Base-by-base conservation (phyloP, 2,113 vertebrate species). In the Acanthochromis polyacanthus region DNA sequence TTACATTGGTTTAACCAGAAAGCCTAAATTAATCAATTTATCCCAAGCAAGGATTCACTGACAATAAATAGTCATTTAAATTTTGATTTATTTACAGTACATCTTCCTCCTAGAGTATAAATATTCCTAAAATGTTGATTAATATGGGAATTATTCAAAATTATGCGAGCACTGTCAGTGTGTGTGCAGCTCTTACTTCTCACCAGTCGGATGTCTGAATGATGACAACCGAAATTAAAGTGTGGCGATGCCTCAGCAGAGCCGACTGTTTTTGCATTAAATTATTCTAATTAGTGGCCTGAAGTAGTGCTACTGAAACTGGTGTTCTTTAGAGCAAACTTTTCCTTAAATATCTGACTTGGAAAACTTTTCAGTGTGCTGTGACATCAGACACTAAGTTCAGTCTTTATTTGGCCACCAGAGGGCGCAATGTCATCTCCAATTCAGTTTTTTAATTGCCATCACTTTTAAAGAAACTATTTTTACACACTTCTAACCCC, bases 391-490 rank as follows among this genome's bases (percentile, higher is more conserved):
- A 46, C 19, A n/a, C 17, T n/a, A 10, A 19, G 48, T 7, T 17
- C 63, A 7, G 7, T 0, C 12, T 61, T 63, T 28, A 46, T n/a
- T 52, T 64, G 61, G 65, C 78, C 80, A 82, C 69, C 7, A 15
- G 62, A 74, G 71, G 69, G 71, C 16, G 1, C 19, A 28, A 69
- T 38, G 9, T 10, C 43, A 46, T 12, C 23, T 25, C 32, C 25
- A 60, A 50, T 43, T 36, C 7, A 51, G 19, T 19, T 45, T 10
- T 55, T 57, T 12, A 57, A 43, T 11, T 51, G 14, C 22, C 8
- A 32, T 15, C 4, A 17, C 3, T 57, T 10, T 36, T n/a, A 71
- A 10, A 63, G 17, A 10, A 58, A 25, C 5, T 5, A 23, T 9
- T 79, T 62, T 17, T 45, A 36, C 17, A 19, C 11, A 7, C 12